phyloP scores from a whole-genome alignment of 2,113 vertebrate species.

The Oncorhynchus mykiss region DNA sequence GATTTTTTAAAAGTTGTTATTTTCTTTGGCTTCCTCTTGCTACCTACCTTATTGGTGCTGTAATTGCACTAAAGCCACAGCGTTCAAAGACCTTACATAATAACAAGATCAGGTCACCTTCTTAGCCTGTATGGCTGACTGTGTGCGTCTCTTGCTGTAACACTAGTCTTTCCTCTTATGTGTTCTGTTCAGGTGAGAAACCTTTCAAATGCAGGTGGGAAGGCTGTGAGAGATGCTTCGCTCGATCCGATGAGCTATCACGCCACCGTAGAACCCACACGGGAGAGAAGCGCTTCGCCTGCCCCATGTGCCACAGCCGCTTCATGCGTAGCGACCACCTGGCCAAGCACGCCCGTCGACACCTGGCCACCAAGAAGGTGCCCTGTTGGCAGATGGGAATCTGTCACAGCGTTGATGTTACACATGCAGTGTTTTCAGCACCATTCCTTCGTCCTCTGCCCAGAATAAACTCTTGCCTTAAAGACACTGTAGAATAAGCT shows the following conservation, averaged over 20 bases:
- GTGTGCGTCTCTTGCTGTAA: not conserved
- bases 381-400: slow-evolving; percentile 81
- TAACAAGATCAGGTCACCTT: not conserved
- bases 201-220: slow-evolving; percentile 94
- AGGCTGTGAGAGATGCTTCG: slow-evolving; percentile 85
- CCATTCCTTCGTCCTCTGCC: not conserved
- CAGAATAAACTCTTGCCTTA: not conserved
- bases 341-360: slow-evolving; percentile 85
- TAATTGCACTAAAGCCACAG: not conserved
- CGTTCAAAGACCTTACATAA: not conserved
- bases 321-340: slow-evolving; percentile 95
- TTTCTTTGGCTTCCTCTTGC: not conserved
- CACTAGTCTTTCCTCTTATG: not conserved
- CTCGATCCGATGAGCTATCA: slow-evolving; percentile 91
- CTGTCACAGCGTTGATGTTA: slow-evolving; percentile 40
- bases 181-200: slow-evolving; percentile 81
- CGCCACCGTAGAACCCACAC: slow-evolving; percentile 89
- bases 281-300: slow-evolving; percentile 89
- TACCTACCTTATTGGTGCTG: not conserved
- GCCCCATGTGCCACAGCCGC: slow-evolving; percentile 85
- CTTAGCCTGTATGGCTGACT: not conserved
- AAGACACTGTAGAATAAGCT: not conserved
- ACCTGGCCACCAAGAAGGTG: slow-evolving; percentile 71
- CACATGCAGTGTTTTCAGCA: not conserved
- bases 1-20: no score